Evolutionary conservation across 2,113 vertebrate species (phyloP).

Genomic region (Mormyrus lacerda): DNA sequence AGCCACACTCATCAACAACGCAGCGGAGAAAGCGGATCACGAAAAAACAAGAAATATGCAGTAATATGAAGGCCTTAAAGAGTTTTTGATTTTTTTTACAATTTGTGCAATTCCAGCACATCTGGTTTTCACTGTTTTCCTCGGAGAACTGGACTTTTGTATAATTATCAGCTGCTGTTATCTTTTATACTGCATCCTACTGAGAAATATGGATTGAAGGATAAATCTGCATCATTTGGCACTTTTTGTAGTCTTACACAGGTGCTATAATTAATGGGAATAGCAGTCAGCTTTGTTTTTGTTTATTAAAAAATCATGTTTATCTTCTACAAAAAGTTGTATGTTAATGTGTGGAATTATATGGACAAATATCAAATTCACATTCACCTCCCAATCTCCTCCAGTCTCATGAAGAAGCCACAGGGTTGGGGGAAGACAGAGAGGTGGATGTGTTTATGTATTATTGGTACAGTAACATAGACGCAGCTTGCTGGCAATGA

Average conservation of each 20-base stretch:
- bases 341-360: neutral
- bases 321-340: neutral
- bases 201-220: constrained; percentile 43
- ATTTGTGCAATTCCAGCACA: neutral
- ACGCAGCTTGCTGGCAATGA: no score
- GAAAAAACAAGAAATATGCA: neutral
- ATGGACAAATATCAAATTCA: neutral
- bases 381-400: neutral
- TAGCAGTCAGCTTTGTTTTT: constrained; percentile 27
- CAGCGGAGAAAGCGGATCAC: neutral
- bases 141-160: constrained; percentile 26
- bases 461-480: no score
- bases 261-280: constrained; percentile 34
- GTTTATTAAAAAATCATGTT: neutral
- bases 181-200: constrained; percentile 38
- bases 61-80: neutral
- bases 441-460: no score
- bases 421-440: neutral
- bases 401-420: neutral
- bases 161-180: constrained; percentile 49
- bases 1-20: constrained; percentile 2
- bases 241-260: constrained; percentile 31
- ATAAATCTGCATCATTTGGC: constrained; percentile 52
- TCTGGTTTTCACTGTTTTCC: constrained; percentile 6
- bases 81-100: constrained; percentile 20